Evolutionary conservation across 2,888 invertebrate genomes (phyloP).

Genomic region (Phengaris arion): DNA sequence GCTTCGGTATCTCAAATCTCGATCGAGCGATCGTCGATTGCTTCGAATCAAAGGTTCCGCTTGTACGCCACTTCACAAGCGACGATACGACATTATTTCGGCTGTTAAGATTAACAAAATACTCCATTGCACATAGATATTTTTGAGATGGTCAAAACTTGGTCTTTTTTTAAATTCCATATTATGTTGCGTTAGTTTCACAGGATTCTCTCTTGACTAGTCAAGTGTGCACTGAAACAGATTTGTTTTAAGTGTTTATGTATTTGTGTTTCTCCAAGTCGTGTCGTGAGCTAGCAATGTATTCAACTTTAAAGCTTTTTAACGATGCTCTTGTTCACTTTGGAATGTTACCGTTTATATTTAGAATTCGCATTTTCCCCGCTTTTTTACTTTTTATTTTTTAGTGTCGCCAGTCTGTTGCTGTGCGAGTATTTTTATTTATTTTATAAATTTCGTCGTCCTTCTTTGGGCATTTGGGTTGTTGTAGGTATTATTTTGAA

Average conservation of each 20-base stretch:
- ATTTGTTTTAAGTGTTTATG: too few species aligned
- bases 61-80: slow-evolving; percentile 29
- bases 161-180: too few species aligned
- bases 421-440: slow-evolving; percentile 42
- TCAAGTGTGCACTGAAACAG: too few species aligned
- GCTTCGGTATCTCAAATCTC: slow-evolving; percentile 38
- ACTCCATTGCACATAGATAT: too few species aligned
- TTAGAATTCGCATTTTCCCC: slow-evolving; percentile 50
- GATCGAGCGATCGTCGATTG: slow-evolving; percentile 34
- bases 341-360: slow-evolving; percentile 50
- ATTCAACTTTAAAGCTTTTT: slow-evolving; percentile 45
- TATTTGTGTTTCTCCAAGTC: neutral
- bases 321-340: slow-evolving; percentile 46
- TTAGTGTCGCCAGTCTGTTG: slow-evolving; percentile 46
- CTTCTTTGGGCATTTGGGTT: slow-evolving; percentile 38
- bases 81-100: slow-evolving; percentile 33
- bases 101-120: too few species aligned
- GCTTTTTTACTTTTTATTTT: slow-evolving; percentile 44
- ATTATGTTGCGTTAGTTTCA: too few species aligned
- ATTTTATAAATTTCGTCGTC: slow-evolving; percentile 36
- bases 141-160: too few species aligned
- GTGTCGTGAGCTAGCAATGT: slow-evolving; percentile 36
- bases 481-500: neutral
- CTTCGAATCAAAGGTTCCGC: slow-evolving; percentile 40
- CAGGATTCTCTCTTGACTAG: too few species aligned